Evolutionary conservation across 2,888 invertebrate genomes (phyloP).

Genomic region (Carterocephalus palaemon): DNA sequence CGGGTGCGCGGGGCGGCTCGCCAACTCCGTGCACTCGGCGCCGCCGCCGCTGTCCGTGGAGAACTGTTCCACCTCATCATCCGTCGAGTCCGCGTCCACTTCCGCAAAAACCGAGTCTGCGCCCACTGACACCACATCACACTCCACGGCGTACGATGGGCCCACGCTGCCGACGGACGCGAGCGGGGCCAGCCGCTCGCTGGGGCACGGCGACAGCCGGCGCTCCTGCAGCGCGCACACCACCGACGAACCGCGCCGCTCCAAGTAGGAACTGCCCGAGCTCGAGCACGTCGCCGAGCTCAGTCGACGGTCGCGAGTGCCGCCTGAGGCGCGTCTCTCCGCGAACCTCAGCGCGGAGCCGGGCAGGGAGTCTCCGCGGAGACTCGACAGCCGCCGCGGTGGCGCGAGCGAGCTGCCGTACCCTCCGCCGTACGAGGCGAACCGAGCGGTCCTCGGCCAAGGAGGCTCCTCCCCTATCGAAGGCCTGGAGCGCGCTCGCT

Average conservation of each 20-base stretch:
- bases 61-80: conserved; percentile 90
- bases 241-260: conserved; percentile 88
- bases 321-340: conserved; percentile 72
- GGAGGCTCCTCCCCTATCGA: conserved; percentile 84
- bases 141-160: conserved; percentile 83
- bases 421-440: conserved; percentile 77
- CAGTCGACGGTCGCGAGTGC: conserved; percentile 79
- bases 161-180: conserved; percentile 90
- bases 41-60: conserved; percentile 89
- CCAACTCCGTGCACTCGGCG: conserved; percentile 64
- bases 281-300: conserved; percentile 92
- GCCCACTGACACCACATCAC: conserved; percentile 84
- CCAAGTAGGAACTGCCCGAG: conserved; percentile 90
- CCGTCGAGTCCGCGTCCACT: conserved; percentile 85
- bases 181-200: conserved; percentile 83
- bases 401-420: conserved; percentile 86
- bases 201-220: conserved; percentile 88
- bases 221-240: conserved; percentile 87
- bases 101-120: conserved; percentile 90
- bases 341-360: conserved; percentile 77
- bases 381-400: conserved; percentile 80
- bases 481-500: conserved; percentile 71
- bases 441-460: conserved; percentile 66
- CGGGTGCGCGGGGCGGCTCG: conserved; percentile 60
- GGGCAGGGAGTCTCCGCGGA: conserved; percentile 80